phyloP scores from a whole-genome alignment of 2,888 invertebrate genomes.

The Machimus atricapillus region DNA sequence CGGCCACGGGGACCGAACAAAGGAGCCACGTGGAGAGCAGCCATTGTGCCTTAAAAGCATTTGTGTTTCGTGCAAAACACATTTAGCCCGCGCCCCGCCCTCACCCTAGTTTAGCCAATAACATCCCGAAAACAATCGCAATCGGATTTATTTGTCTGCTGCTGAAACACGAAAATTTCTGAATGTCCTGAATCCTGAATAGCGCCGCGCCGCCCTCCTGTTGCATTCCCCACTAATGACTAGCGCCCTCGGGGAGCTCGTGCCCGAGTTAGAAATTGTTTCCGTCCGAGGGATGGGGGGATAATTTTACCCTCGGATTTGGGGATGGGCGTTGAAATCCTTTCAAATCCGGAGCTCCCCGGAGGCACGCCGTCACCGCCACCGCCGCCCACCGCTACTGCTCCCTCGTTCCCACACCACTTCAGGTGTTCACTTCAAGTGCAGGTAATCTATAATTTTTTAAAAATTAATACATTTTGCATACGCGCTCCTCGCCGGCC shows the following conservation, averaged over 20 bases:
- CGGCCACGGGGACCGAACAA: background rate
- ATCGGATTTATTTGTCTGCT: slow-evolving; percentile 3
- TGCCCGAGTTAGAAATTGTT: background rate
- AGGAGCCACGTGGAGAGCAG: background rate
- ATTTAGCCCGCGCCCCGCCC: background rate
- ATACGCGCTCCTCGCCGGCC: background rate
- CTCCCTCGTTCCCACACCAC: background rate
- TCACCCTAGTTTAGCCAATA: background rate
- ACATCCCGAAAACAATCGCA: background rate
- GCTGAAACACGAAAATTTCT: background rate
- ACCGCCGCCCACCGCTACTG: too few relatives aligned
- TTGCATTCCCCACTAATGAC: background rate
- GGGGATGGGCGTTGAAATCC: background rate
- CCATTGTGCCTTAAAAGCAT: background rate
- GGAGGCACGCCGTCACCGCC: background rate
- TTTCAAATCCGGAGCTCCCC: background rate
- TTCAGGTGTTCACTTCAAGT: background rate
- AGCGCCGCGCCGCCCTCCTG: background rate
- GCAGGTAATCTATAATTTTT: slow-evolving; percentile 3
- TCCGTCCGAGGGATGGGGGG: background rate
- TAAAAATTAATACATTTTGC: slow-evolving; percentile 1
- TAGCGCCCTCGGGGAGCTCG: background rate
- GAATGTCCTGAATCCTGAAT: slow-evolving; percentile 4
- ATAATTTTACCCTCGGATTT: background rate
- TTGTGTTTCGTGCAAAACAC: background rate